A percentile compares a stretch with the other conserved stretches of the same genome.
These are phyloP conservation scores for Gerosis bhagava DNA, from an alignment of 2,888 invertebrate species.

Conservation along the genomic window DNA sequence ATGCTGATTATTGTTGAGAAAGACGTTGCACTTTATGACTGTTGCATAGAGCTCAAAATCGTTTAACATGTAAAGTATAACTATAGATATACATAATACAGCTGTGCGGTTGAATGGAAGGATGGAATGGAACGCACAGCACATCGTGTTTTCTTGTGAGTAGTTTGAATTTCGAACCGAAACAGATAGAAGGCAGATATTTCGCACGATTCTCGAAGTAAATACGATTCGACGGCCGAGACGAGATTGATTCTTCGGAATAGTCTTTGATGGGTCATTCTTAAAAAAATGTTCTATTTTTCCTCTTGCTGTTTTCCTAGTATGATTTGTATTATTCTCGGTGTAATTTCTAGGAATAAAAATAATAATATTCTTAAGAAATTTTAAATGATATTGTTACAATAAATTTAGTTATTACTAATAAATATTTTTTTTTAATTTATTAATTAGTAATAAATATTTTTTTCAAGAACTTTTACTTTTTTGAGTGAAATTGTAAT, in stretches of 20 bases:
- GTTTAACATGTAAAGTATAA: slow-evolving; percentile 36
- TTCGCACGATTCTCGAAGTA: slow-evolving; percentile 13
- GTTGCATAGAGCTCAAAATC: slow-evolving; percentile 46
- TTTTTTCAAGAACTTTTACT: no score
- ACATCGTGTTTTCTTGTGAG: slow-evolving; percentile 67
- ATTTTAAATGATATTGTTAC: no score
- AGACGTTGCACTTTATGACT: slow-evolving; percentile 39
- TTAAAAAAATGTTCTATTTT: slow-evolving; percentile 4
- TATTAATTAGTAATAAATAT: no score
- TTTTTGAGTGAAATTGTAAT: no score
- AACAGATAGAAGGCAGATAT: slow-evolving; percentile 55
- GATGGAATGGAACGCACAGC: slow-evolving; percentile 38
- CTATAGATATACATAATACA: slow-evolving; percentile 43
- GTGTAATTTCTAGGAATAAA: no score
- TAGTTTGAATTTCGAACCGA: slow-evolving; percentile 58
- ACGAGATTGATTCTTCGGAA: slow-evolving; percentile 22
- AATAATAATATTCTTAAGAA: no score
- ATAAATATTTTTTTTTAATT: no score
- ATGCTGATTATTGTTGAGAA: slow-evolving; percentile 36
- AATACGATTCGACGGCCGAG: slow-evolving; percentile 11
- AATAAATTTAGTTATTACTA: no score
- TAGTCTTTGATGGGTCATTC: slow-evolving; percentile 13
- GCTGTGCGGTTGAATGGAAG: slow-evolving; percentile 61
- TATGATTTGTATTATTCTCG: no score
- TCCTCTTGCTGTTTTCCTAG: background rate